Percentiles rank a stretch among this genome's conserved stretches.
Evolutionary conservation across 2,888 invertebrate species (phyloP).

Genomic region (Mimachlamys varia): DNA sequence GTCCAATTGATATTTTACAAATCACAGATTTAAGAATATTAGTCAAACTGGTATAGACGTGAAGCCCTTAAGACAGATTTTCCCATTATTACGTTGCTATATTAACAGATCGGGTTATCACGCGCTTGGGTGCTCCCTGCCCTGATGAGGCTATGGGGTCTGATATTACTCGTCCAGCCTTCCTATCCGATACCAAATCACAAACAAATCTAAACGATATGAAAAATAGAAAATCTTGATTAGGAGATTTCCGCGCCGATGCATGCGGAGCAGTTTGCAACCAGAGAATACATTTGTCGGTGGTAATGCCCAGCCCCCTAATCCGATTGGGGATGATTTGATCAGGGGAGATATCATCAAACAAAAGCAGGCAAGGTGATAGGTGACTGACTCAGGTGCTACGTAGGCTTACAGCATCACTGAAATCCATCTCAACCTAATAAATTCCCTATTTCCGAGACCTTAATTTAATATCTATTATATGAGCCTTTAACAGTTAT

Average conservation of each 20-base stretch:
- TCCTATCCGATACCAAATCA: constrained; percentile 29
- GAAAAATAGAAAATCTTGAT: constrained; percentile 54
- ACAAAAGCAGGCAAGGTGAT: constrained; percentile 22
- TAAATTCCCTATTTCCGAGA: constrained; percentile 51
- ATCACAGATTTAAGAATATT: constrained; percentile 36
- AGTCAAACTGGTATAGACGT: constrained; percentile 31
- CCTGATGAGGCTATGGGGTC: background rate
- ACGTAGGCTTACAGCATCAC: constrained; percentile 8
- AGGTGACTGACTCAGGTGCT: constrained; percentile 25
- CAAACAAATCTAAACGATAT: constrained; percentile 38
- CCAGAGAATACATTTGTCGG: constrained; percentile 27
- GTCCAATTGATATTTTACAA: constrained; percentile 36
- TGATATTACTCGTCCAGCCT: background rate
- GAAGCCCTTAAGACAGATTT: constrained; percentile 31
- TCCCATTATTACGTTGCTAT: constrained; percentile 34
- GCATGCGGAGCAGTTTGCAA: background rate
- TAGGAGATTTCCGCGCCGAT: constrained; percentile 47
- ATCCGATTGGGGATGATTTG: constrained; percentile 21
- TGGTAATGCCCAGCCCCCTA: constrained; percentile 19
- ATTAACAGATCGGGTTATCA: constrained; percentile 27
- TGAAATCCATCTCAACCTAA: constrained; percentile 47
- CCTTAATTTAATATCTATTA: constrained; percentile 46
- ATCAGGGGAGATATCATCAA: constrained; percentile 25
- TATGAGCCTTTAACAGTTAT: constrained; percentile 43
- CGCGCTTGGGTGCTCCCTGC: constrained; percentile 11